Percentiles rank a stretch among this genome's conserved stretches.
These are phyloP conservation scores for Cephonodes hylas DNA, from an alignment of 2,888 invertebrate genomes.

Conservation along the genomic window DNA sequence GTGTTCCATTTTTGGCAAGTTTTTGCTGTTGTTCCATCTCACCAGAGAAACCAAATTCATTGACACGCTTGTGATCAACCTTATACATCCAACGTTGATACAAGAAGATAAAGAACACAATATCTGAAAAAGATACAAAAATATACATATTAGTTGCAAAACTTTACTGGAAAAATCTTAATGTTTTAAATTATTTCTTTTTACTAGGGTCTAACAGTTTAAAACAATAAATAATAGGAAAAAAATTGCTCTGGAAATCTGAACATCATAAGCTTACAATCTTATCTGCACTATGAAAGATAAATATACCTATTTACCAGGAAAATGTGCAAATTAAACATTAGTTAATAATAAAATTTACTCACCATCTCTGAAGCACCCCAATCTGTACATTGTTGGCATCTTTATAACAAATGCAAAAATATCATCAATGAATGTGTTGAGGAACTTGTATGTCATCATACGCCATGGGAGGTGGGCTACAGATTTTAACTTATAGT, in stretches of 20 bases:
- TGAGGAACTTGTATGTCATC: conserved; percentile 99
- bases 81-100: conserved; percentile 99
- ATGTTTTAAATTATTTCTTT: too few relatives aligned
- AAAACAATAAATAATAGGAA: too few relatives aligned
- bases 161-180: too few relatives aligned
- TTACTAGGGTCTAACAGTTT: too few relatives aligned
- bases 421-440: conserved; percentile 99
- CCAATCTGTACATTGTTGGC: conserved; percentile 99
- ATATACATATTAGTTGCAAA: conserved; percentile 3
- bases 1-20: conserved; percentile 49
- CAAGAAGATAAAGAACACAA: conserved; percentile 98
- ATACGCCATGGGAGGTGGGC: conserved; percentile 99
- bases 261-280: too few relatives aligned
- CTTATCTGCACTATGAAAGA: not conserved
- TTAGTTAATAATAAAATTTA: too few relatives aligned
- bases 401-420: conserved; percentile 99
- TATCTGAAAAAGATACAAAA: conserved; percentile 83
- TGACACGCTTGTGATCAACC: conserved; percentile 95
- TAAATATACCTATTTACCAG: too few relatives aligned
- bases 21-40: conserved; percentile 88
- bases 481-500: conserved; percentile 99
- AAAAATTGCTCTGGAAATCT: not conserved
- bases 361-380: conserved; percentile 97
- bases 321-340: too few relatives aligned
- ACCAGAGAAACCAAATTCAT: conserved; percentile 99